Evolutionary conservation across 2,888 invertebrate species (phyloP), one percentile per base, ranked within the genome.

Genomic region (Prosapia bicincta): DNA sequence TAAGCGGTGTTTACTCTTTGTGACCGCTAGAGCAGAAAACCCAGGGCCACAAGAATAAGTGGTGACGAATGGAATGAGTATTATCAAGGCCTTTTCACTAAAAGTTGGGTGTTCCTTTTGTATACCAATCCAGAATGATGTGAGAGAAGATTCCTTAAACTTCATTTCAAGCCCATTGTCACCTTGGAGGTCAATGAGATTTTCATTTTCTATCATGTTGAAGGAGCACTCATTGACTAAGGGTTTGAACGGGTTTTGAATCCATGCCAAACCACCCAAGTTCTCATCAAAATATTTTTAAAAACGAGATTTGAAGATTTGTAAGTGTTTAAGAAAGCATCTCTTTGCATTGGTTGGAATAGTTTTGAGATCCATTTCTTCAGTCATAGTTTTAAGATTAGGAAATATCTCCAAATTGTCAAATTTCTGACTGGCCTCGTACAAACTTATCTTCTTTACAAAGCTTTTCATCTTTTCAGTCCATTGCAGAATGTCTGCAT

Each of bases 331-430:
- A n/a, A n/a, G n/a, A n/a, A n/a, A n/a, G n/a, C n/a, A n/a, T n/a
- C n/a, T n/a, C 20, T 66, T 66, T 23, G 13, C 66, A 66, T 20
- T 74, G 66, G 15, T 70, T 26, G 1, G 26, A 73, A 43, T 72
- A 26, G 67, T 74, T 32, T 66, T 32, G 15, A 69, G 9, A 9
- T 72, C 23, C 5, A 25, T n/a, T n/a, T n/a, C n/a, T n/a, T n/a
- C n/a, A n/a, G n/a, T n/a, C n/a, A n/a, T n/a, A n/a, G n/a, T n/a
- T 20, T 74, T 76, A 13, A 38, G 38, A 38, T 38, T 38, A 2
- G 9, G 38, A 38, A 38, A 38, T 38, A 38, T 9, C 38, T 38
- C 38, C 3, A 38, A 38, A 15, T 38, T 38, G 13, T 38, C 38
- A 15, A 2, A 13, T 38, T 38, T 38, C 2, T 13, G 2, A 9